Evolutionary conservation across 2,797 vertebrate species (phyloP).

Genomic region (Lateolabrax maculatus): DNA sequence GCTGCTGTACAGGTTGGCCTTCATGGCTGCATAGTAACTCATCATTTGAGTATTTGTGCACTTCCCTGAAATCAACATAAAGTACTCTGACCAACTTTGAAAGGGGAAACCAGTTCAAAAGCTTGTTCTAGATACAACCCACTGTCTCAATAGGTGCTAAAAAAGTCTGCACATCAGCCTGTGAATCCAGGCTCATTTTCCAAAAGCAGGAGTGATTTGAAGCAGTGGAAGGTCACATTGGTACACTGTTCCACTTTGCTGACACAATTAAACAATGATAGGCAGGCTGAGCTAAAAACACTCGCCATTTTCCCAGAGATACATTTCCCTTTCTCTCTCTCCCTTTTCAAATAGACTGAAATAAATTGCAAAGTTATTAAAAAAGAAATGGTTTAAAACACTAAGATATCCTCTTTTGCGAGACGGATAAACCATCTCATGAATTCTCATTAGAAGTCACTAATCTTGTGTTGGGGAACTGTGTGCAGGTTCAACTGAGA

Average conservation of each 20-base stretch:
- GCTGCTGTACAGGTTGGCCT: not conserved
- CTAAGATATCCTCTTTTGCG: conserved; percentile 63
- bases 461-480: conserved; percentile 48
- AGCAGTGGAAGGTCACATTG: conserved; percentile 81
- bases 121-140: not conserved
- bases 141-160: conserved; percentile 21
- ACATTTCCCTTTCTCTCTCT: conserved; percentile 50
- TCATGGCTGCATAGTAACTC: not conserved
- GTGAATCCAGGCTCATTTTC: conserved; percentile 55
- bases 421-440: conserved; percentile 26
- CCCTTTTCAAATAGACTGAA: conserved; percentile 71
- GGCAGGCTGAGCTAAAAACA: conserved; percentile 71
- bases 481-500: conserved; percentile 50
- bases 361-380: conserved; percentile 78
- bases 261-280: conserved; percentile 84
- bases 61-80: not conserved
- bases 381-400: conserved; percentile 67
- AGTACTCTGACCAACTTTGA: not conserved
- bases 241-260: conserved; percentile 82
- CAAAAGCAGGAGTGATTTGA: conserved; percentile 70
- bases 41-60: not conserved
- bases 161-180: conserved; percentile 27
- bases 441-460: conserved; percentile 68
- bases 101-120: not conserved
- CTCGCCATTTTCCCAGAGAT: conserved; percentile 39